A percentile compares a stretch with the other conserved stretches of the same genome.
Evolutionary conservation across 2,113 vertebrate species (phyloP).

Genomic region (Ammodramus savannarum): DNA sequence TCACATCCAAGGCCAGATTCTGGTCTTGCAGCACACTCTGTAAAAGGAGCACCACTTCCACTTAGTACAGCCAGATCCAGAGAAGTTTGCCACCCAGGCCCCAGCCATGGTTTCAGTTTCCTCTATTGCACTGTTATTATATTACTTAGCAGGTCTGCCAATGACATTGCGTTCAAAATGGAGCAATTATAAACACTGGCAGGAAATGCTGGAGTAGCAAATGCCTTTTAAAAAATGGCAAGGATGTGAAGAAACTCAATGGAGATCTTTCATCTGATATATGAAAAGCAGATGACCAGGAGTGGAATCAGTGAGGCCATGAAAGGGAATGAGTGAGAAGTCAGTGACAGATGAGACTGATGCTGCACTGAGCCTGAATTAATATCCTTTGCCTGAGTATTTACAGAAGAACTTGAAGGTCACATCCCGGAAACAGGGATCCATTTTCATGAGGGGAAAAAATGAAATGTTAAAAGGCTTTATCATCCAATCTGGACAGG

Average conservation of each 20-base stretch:
- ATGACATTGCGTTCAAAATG: slow-evolving; percentile 11
- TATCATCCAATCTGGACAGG: slow-evolving; percentile 58
- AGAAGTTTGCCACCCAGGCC: not conserved
- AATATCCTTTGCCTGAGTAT: slow-evolving; percentile 51
- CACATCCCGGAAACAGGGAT: slow-evolving; percentile 54
- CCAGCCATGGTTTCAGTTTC: not conserved
- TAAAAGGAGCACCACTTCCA: not conserved
- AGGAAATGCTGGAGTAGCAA: slow-evolving; percentile 17
- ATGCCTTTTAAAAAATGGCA: slow-evolving; percentile 53
- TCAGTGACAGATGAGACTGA: slow-evolving; percentile 55
- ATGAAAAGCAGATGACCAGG: slow-evolving; percentile 32
- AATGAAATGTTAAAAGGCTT: slow-evolving; percentile 71
- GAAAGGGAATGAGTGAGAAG: slow-evolving; percentile 38
- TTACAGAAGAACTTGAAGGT: slow-evolving; percentile 67
- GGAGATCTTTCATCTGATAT: slow-evolving; percentile 28
- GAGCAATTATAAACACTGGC: slow-evolving; percentile 58
- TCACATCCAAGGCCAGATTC: not conserved
- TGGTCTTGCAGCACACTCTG: not conserved
- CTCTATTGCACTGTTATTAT: not conserved
- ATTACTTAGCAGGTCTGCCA: slow-evolving; percentile 38
- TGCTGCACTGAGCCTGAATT: not conserved
- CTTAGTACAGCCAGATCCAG: not conserved
- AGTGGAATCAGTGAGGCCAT: not conserved
- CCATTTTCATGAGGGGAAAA: slow-evolving; percentile 57
- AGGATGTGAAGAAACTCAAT: slow-evolving; percentile 40